Evolutionary conservation across 2,113 vertebrate species (phyloP).

Genomic region (Centropus bengalensis): DNA sequence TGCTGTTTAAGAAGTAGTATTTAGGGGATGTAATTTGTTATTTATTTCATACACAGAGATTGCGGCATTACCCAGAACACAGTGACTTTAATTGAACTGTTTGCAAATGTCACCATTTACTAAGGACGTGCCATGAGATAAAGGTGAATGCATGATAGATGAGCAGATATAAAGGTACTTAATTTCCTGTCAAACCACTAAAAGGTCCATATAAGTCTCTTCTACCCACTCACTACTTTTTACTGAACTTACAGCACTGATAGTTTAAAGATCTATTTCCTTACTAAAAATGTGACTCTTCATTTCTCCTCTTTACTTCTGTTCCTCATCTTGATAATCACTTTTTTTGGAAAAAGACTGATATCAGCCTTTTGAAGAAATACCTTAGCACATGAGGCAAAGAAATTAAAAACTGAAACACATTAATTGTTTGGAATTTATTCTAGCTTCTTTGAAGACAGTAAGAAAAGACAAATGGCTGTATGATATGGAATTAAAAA

Average conservation of each 20-base stretch:
- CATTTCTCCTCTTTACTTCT: background rate
- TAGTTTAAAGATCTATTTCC: background rate
- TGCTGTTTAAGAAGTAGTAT: background rate
- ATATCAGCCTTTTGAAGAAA: background rate
- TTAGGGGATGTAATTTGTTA: constrained; percentile 16
- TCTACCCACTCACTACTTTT: background rate
- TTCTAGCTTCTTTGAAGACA: background rate
- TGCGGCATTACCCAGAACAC: constrained; percentile 44
- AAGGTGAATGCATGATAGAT: constrained; percentile 74
- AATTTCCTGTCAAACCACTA: constrained; percentile 59
- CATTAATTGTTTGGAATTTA: background rate
- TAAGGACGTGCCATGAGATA: constrained; percentile 60
- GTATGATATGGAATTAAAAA: background rate
- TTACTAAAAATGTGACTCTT: background rate
- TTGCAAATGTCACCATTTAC: constrained; percentile 69
- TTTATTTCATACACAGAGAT: constrained; percentile 3
- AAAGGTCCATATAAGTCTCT: constrained; percentile 23
- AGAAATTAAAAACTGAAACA: background rate
- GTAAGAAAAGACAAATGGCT: background rate
- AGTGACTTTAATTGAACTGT: constrained; percentile 57
- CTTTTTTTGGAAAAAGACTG: constrained; percentile 1
- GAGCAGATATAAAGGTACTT: constrained; percentile 57
- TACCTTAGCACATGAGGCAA: background rate
- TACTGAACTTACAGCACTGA: background rate
- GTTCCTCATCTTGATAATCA: background rate